Conservation (phyloP, 2,113 vertebrate genomes). For the Toxotes jaculatrix region DNA sequence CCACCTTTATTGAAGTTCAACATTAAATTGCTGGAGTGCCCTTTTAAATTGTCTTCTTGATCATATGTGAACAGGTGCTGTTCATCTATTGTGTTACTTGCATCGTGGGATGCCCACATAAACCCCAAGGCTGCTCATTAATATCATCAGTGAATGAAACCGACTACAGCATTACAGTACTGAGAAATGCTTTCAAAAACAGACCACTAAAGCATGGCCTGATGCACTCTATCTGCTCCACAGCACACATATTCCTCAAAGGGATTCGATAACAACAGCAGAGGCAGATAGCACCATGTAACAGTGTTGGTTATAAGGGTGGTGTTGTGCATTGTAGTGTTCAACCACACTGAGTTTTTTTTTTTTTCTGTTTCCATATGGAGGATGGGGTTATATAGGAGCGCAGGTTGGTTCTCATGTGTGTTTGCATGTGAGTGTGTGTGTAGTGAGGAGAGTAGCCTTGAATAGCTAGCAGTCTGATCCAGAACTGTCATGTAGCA, state of each 20-base stretch:
- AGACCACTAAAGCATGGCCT: constrained; percentile 35
- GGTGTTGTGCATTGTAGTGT: not conserved
- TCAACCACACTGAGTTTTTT: not conserved
- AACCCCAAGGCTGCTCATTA: constrained; percentile 53
- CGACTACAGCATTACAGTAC: constrained; percentile 32
- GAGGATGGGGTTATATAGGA: constrained; percentile 12
- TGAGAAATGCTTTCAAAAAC: constrained; percentile 37
- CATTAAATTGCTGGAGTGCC: not conserved
- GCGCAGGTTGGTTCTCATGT: constrained; percentile 32
- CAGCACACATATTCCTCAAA: constrained; percentile 45
- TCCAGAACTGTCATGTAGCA: constrained; percentile 83
- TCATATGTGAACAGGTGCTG: constrained; percentile 25
- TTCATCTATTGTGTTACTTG: constrained; percentile 1
- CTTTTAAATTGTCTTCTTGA: not conserved
- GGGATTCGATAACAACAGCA: constrained; percentile 3
- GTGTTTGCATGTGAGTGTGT: constrained; percentile 20
- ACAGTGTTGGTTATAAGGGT: constrained; percentile 3
- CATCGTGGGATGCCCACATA: not conserved
- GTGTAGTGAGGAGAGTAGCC: constrained; percentile 46
- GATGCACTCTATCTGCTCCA: constrained; percentile 45
- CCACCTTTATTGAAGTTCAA: not conserved
- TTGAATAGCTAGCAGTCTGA: constrained; percentile 78
- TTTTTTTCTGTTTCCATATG: constrained; percentile 20
- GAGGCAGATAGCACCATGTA: constrained; percentile 16
- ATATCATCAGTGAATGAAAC: constrained; percentile 48